These are phyloP conservation scores for Nephrotoma appendiculata DNA, from an alignment of 2,888 invertebrate species.

Conservation along the genomic window DNA sequence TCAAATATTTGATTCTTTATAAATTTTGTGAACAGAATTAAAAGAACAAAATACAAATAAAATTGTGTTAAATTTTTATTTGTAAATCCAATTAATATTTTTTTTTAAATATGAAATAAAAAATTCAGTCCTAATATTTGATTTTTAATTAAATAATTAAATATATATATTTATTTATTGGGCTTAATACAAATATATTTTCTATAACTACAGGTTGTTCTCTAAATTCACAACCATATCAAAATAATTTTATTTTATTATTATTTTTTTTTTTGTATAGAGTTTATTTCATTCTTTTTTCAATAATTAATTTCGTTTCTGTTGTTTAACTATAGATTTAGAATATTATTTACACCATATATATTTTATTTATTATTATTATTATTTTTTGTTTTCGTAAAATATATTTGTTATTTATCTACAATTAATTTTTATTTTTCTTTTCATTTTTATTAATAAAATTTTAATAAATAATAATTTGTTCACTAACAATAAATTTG, in stretches of 20 bases:
- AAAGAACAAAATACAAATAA: neutral
- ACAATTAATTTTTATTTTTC: neutral
- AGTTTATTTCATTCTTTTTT: neutral
- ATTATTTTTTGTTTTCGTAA: neutral
- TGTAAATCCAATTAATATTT: neutral
- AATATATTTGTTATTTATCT: neutral
- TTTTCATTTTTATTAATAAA: neutral
- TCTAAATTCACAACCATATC: constrained; percentile 6
- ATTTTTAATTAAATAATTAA: neutral
- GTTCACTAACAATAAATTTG: neutral
- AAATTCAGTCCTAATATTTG: neutral
- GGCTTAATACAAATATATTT: neutral
- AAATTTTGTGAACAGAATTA: neutral
- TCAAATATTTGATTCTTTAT: neutral
- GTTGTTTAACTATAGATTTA: neutral
- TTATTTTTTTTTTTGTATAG: neutral
- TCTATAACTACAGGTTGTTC: constrained; percentile 5
- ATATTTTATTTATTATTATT: neutral
- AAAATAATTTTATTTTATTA: neutral
- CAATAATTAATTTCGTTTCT: neutral
- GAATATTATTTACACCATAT: neutral
- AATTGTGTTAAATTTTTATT: neutral
- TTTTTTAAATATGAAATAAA: neutral
- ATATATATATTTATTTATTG: neutral
- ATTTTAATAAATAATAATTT: neutral